Conservation (phyloP, 1,140 invertebrate genomes). For the Halyomorpha halys region DNA sequence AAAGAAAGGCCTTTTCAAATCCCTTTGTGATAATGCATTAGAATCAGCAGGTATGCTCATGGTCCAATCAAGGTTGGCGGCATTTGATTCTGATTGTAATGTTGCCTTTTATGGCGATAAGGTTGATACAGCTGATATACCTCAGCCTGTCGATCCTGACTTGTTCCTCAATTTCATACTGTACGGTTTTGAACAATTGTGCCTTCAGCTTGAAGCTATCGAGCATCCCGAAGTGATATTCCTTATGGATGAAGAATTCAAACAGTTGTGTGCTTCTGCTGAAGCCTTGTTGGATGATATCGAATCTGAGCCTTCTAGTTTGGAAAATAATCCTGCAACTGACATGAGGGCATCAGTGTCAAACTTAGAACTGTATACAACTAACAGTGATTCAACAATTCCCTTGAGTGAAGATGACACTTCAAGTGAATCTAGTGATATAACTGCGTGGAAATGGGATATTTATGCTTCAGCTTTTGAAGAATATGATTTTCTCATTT, state of each 20-base stretch:
- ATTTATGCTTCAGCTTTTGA: conserved; percentile 26
- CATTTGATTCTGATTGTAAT: neutral
- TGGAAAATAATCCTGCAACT: conserved; percentile 7
- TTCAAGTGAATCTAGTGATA: conserved; percentile 30
- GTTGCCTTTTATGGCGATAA: neutral
- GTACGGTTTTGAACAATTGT: conserved; percentile 5
- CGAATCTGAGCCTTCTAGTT: neutral
- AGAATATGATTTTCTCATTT: conserved; percentile 23
- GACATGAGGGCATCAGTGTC: neutral
- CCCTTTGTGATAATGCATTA: conserved; percentile 19
- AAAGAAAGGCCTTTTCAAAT: conserved; percentile 14
- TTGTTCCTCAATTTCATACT: conserved; percentile 14
- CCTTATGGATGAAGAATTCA: conserved; percentile 16
- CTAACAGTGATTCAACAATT: conserved; percentile 9
- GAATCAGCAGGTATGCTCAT: conserved; percentile 1
- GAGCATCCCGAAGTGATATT: neutral
- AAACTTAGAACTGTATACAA: neutral
- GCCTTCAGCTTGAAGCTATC: conserved; percentile 3
- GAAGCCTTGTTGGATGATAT: conserved; percentile 9
- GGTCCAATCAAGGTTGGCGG: conserved; percentile 1
- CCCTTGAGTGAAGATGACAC: conserved; percentile 6
- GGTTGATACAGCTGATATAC: neutral
- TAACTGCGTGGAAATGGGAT: conserved; percentile 29
- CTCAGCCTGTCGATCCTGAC: neutral
- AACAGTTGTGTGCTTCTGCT: conserved; percentile 1